phyloP scores from a whole-genome alignment of 2,797 vertebrate genomes.

The Chromis chromis region DNA sequence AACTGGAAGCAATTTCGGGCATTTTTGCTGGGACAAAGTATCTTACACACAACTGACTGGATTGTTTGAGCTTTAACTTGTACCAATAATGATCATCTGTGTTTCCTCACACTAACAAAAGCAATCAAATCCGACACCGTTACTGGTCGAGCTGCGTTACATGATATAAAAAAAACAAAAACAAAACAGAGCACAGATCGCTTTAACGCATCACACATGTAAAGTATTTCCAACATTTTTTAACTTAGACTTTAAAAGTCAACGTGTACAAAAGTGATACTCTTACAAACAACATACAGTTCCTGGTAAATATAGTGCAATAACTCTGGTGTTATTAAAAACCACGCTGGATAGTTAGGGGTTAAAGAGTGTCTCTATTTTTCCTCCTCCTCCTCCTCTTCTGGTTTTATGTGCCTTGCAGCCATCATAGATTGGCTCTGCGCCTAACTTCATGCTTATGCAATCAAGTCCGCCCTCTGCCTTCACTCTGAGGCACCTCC shows the following conservation, averaged over 20 bases:
- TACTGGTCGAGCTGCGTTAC: neutral
- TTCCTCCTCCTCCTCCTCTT: slow-evolving; percentile 48
- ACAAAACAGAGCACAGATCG: slow-evolving; percentile 38
- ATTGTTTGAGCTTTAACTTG: slow-evolving; percentile 1
- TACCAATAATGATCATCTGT: neutral
- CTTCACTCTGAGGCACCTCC: slow-evolving; percentile 63
- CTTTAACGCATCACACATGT: slow-evolving; percentile 37
- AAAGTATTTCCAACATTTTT: slow-evolving; percentile 39
- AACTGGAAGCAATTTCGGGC: neutral
- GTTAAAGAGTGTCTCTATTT: slow-evolving; percentile 51
- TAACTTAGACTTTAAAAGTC: slow-evolving; percentile 27
- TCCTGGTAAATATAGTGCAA: slow-evolving; percentile 57
- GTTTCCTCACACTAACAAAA: slow-evolving; percentile 5
- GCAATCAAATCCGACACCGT: slow-evolving; percentile 3
- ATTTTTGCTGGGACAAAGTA: neutral
- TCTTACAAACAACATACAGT: slow-evolving; percentile 33
- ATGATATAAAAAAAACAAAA: slow-evolving; percentile 44
- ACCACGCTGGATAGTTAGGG: slow-evolving; percentile 22
- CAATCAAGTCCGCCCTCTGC: slow-evolving; percentile 54
- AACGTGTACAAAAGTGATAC: slow-evolving; percentile 47
- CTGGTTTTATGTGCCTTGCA: slow-evolving; percentile 51
- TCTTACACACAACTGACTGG: neutral
- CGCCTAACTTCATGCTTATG: slow-evolving; percentile 60
- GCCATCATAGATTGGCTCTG: slow-evolving; percentile 53
- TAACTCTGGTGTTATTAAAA: slow-evolving; percentile 30